Evolutionary conservation across 2,888 invertebrate species (phyloP).

Genomic region (Torymus aiolomorphi): DNA sequence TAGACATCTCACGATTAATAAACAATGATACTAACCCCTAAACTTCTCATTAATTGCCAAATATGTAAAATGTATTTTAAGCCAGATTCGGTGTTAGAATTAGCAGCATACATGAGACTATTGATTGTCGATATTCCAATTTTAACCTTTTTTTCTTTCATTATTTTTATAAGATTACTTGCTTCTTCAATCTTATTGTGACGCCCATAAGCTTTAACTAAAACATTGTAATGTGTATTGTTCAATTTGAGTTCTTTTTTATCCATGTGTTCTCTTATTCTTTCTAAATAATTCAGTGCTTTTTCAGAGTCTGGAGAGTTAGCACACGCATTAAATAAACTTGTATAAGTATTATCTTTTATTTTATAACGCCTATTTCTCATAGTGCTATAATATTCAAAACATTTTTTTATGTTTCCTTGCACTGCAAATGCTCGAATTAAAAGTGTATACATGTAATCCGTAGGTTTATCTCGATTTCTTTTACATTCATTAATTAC

Average conservation of each 20-base stretch:
- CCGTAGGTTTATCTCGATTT: constrained; percentile 87
- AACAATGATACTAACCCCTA: constrained; percentile 76
- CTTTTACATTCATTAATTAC: constrained; percentile 87
- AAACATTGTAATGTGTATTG: constrained; percentile 87
- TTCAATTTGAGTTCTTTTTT: constrained; percentile 84
- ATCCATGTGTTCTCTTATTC: constrained; percentile 60
- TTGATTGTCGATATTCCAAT: constrained; percentile 84
- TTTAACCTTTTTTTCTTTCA: constrained; percentile 81
- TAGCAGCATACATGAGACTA: constrained; percentile 90
- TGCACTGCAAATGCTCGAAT: constrained; percentile 88
- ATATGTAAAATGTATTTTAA: constrained; percentile 88
- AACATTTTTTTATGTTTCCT: constrained; percentile 92
- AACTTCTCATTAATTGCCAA: constrained; percentile 88
- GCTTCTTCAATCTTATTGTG: constrained; percentile 87
- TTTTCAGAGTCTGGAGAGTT: constrained; percentile 83
- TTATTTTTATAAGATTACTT: constrained; percentile 90
- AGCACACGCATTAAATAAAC: constrained; percentile 92
- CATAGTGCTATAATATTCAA: constrained; percentile 89
- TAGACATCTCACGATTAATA: neutral
- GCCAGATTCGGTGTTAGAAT: constrained; percentile 86
- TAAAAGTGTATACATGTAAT: constrained; percentile 88
- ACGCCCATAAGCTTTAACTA: constrained; percentile 94
- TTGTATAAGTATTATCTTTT: constrained; percentile 87
- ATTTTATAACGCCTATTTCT: constrained; percentile 83
- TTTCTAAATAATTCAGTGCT: constrained; percentile 77